phyloP scores from a whole-genome alignment of 2,888 invertebrate species.

The Apamea sordens region DNA sequence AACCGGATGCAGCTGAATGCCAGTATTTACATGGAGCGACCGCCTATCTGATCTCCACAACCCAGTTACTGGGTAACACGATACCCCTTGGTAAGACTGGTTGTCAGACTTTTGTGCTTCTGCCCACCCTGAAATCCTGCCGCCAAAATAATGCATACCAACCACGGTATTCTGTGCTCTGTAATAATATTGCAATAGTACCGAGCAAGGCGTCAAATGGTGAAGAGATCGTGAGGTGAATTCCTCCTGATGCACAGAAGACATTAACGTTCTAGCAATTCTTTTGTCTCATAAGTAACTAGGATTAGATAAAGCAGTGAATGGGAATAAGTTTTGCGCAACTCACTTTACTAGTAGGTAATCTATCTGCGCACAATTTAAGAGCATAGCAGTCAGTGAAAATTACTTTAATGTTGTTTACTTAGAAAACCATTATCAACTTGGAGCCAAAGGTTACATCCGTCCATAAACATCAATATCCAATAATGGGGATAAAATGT shows the following conservation, averaged over 20 bases:
- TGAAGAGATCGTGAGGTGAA: slow-evolving; percentile 13
- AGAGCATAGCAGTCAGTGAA: slow-evolving; percentile 26
- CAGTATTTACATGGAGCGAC: background rate
- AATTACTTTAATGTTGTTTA: slow-evolving; percentile 44
- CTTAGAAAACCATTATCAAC: slow-evolving; percentile 46
- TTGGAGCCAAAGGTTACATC: slow-evolving; percentile 40
- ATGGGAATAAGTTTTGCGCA: slow-evolving; percentile 15
- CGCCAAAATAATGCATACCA: background rate
- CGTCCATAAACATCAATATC: slow-evolving; percentile 51
- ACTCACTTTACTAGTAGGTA: slow-evolving; percentile 13
- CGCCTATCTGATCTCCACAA: background rate
- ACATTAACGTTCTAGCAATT: slow-evolving; percentile 20
- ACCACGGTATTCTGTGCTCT: background rate
- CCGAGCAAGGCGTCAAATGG: background rate
- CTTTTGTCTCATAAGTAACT: slow-evolving; percentile 23
- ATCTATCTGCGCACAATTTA: slow-evolving; percentile 33
- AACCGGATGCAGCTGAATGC: background rate
- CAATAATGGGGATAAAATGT: slow-evolving; percentile 53
- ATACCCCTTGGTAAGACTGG: background rate
- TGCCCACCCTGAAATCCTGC: background rate
- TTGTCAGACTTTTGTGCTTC: background rate
- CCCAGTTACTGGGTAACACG: background rate
- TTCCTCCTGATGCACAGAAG: background rate
- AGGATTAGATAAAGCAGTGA: slow-evolving; percentile 8
- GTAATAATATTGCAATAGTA: background rate